Conservation (phyloP, 2,113 vertebrate genomes). For the Alaudala cheleensis region DNA sequence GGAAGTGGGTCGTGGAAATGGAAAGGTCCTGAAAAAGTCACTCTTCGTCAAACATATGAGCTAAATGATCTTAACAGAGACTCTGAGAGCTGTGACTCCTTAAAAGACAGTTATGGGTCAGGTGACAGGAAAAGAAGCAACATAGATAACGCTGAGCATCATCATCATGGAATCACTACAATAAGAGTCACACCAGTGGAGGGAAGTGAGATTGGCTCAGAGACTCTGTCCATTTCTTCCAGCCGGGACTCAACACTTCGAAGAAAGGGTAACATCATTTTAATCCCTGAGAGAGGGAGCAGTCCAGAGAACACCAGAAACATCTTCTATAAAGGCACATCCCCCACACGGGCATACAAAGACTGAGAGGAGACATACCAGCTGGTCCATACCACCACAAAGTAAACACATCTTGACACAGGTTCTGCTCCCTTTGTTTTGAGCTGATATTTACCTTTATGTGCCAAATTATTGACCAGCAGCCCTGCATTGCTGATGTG, state of each 20-base stretch:
- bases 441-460: slow-evolving; percentile 33
- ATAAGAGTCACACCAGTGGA: slow-evolving; percentile 94
- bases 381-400: not conserved
- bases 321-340: slow-evolving; percentile 98
- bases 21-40: slow-evolving; percentile 89
- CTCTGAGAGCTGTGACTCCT: slow-evolving; percentile 89
- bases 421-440: slow-evolving; percentile 58
- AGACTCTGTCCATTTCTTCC: slow-evolving; percentile 87
- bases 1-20: slow-evolving; percentile 95
- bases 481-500: slow-evolving; percentile 39
- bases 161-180: slow-evolving; percentile 87
- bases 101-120: slow-evolving; percentile 84
- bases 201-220: slow-evolving; percentile 83
- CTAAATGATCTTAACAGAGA: slow-evolving; percentile 93
- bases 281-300: slow-evolving; percentile 93
- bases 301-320: slow-evolving; percentile 94
- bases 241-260: slow-evolving; percentile 92
- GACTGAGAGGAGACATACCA: slow-evolving; percentile 73
- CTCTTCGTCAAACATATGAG: slow-evolving; percentile 89
- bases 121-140: slow-evolving; percentile 87
- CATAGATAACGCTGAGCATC: slow-evolving; percentile 81
- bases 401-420: slow-evolving; percentile 38
- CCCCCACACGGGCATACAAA: slow-evolving; percentile 87
- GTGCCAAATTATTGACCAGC: slow-evolving; percentile 58
- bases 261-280: slow-evolving; percentile 90